phyloP scores from a whole-genome alignment of 92 coral and sea anemone genomes.

The Meandrina meandrites region DNA sequence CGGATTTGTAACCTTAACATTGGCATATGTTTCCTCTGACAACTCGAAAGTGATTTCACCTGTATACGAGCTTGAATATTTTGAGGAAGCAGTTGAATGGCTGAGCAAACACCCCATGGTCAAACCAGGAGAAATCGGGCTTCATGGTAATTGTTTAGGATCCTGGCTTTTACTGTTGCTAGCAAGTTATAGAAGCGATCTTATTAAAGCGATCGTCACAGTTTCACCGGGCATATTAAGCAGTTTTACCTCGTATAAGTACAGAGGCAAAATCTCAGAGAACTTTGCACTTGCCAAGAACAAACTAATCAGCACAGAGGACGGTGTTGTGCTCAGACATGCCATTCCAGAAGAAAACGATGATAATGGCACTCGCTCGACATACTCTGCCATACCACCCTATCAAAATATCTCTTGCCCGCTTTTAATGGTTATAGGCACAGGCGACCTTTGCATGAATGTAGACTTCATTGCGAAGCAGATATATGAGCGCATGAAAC shows the following conservation, averaged over 20 bases:
- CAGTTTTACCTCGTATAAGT: not conserved
- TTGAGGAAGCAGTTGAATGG: slow-evolving; percentile 16
- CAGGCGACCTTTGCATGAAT: slow-evolving; percentile 10
- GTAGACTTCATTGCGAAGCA: not conserved
- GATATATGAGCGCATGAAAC: slow-evolving; percentile 1
- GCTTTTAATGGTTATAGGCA: slow-evolving; percentile 11
- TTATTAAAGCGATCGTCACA: not conserved
- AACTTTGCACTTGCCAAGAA: not conserved
- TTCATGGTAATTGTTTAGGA: not conserved
- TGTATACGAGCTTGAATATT: not conserved
- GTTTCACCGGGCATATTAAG: not conserved
- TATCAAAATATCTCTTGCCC: slow-evolving; percentile 22
- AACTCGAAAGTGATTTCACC: not conserved
- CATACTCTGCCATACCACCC: slow-evolving; percentile 11
- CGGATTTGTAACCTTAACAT: not conserved
- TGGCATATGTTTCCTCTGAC: not conserved
- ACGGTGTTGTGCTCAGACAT: not conserved
- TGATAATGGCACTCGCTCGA: not conserved
- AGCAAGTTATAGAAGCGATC: not conserved
- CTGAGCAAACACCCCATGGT: slow-evolving; percentile 1
- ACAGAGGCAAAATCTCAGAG: slow-evolving; percentile 1
- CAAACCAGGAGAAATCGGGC: not conserved
- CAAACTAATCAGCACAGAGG: not conserved
- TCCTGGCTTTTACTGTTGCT: not conserved
- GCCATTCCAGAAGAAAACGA: not conserved